Evolutionary conservation across 2,888 invertebrate species (phyloP).

Genomic region (Helleia helle): DNA sequence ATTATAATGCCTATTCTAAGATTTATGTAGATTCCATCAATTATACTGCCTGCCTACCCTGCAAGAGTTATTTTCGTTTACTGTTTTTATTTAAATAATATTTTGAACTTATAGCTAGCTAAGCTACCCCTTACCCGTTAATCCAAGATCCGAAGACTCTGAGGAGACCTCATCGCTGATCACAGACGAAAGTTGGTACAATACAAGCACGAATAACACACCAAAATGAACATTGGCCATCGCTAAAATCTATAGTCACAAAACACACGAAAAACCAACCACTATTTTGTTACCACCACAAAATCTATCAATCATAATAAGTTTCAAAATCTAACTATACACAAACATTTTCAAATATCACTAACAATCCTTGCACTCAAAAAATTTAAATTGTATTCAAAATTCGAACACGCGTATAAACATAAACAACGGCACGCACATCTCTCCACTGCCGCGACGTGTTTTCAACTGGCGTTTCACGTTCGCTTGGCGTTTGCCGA

Average conservation of each 20-base stretch:
- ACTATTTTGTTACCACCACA: conserved; percentile 30
- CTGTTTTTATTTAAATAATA: too few relatives aligned
- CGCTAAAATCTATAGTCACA: conserved; percentile 42
- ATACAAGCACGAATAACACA: conserved; percentile 52
- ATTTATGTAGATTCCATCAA: too few relatives aligned
- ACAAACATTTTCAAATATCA: background rate
- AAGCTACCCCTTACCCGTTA: conserved; percentile 44
- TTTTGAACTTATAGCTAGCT: too few relatives aligned
- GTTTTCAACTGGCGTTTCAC: too few relatives aligned
- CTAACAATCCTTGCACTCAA: background rate
- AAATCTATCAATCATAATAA: conserved; percentile 37
- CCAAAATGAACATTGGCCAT: conserved; percentile 63
- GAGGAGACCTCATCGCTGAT: conserved; percentile 52
- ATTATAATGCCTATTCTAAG: too few relatives aligned
- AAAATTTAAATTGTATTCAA: conserved; percentile 2
- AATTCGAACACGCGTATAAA: conserved; percentile 27
- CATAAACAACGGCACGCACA: conserved; percentile 40
- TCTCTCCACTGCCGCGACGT: too few relatives aligned
- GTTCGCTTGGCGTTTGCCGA: too few relatives aligned
- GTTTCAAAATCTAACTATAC: conserved; percentile 14
- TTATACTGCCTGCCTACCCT: too few relatives aligned
- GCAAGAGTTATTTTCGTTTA: too few relatives aligned
- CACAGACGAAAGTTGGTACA: conserved; percentile 50
- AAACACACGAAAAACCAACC: conserved; percentile 43
- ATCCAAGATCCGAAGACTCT: conserved; percentile 51